phyloP scores from a whole-genome alignment of 2,888 invertebrate genomes.

The Myathropa florea region DNA sequence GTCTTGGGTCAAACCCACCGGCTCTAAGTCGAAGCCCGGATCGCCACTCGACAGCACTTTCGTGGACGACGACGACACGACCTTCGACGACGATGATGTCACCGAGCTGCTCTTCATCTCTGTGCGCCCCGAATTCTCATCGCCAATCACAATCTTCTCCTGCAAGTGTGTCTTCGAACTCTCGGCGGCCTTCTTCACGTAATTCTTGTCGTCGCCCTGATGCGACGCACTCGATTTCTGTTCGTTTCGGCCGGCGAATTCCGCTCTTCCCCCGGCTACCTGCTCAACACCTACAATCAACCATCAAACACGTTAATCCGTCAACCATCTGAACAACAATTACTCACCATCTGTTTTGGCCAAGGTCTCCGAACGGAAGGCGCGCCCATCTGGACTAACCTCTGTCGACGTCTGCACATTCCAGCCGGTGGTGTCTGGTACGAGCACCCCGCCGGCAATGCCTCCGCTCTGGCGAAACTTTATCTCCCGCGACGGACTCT shows the following conservation, averaged over 20 bases:
- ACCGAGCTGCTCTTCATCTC: slow-evolving; percentile 79
- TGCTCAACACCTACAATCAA: slow-evolving; percentile 82
- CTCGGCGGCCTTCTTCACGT: slow-evolving; percentile 81
- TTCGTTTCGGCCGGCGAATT: slow-evolving; percentile 85
- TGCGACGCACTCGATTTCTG: slow-evolving; percentile 83
- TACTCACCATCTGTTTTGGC: slow-evolving; percentile 84
- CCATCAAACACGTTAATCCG: neutral
- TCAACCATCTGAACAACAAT: neutral
- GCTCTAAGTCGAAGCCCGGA: slow-evolving; percentile 46
- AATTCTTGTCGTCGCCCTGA: slow-evolving; percentile 83
- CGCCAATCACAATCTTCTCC: slow-evolving; percentile 82
- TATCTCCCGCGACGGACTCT: slow-evolving; percentile 85
- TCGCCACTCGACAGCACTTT: slow-evolving; percentile 67
- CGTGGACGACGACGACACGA: slow-evolving; percentile 77
- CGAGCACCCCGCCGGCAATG: slow-evolving; percentile 63
- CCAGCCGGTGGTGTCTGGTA: slow-evolving; percentile 84
- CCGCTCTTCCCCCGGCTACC: slow-evolving; percentile 85
- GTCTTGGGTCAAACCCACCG: slow-evolving; percentile 42
- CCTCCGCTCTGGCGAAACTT: slow-evolving; percentile 76
- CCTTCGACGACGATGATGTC: slow-evolving; percentile 77
- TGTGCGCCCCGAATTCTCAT: slow-evolving; percentile 81
- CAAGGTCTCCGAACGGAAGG: slow-evolving; percentile 83
- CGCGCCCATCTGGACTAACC: slow-evolving; percentile 85
- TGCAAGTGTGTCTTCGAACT: slow-evolving; percentile 81
- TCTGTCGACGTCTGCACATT: slow-evolving; percentile 85